phyloP scores from a whole-genome alignment of 2,888 invertebrate species.

The Athrips mouffetella region DNA sequence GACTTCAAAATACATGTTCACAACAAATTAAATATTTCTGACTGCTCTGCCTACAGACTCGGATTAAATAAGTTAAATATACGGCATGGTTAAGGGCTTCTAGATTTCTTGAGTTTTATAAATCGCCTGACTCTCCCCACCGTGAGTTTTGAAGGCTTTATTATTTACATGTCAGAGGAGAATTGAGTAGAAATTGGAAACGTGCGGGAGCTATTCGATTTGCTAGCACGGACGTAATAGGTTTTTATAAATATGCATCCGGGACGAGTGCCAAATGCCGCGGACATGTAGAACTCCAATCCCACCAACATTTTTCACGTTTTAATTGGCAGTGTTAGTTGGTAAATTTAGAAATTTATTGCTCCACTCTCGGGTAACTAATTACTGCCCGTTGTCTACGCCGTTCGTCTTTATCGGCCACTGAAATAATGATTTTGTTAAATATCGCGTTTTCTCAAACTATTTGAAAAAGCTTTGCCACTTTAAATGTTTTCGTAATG shows the following conservation, averaged over 20 bases:
- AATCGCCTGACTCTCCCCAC: neutral
- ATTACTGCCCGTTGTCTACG: neutral
- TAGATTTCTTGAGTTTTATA: neutral
- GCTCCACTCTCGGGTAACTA: neutral
- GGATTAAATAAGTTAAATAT: neutral
- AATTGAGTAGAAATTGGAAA: conserved; percentile 12
- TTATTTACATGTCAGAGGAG: conserved; percentile 9
- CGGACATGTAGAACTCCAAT: conserved; percentile 31
- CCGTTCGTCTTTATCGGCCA: too few relatives aligned
- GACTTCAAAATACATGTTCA: conserved; percentile 20
- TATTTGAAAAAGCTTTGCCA: too few relatives aligned
- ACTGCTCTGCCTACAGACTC: neutral
- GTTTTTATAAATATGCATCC: conserved; percentile 30
- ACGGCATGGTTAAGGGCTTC: neutral
- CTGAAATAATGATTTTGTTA: too few relatives aligned
- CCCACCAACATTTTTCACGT: conserved; percentile 35
- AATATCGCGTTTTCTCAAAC: too few relatives aligned
- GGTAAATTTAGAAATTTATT: conserved; percentile 17
- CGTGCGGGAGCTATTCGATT: conserved; percentile 11
- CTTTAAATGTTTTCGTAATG: too few relatives aligned
- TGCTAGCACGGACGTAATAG: conserved; percentile 13
- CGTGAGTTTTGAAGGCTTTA: conserved; percentile 6
- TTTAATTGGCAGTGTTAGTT: conserved; percentile 31
- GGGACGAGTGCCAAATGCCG: conserved; percentile 43
- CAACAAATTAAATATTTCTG: neutral